Evolutionary conservation across 2,113 vertebrate genomes (phyloP).

Genomic region (Eidolon helvum): DNA sequence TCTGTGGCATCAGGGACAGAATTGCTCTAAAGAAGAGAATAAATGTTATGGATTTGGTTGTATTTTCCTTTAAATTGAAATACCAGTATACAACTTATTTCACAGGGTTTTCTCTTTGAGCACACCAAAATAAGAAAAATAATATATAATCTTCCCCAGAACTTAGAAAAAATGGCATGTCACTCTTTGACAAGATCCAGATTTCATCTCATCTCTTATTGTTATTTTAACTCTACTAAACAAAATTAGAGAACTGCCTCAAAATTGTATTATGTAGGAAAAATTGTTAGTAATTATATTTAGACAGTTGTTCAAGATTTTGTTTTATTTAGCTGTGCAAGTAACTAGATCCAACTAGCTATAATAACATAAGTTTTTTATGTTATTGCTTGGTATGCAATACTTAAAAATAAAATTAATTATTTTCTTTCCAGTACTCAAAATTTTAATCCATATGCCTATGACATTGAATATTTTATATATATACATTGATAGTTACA

Average conservation of each 20-base stretch:
- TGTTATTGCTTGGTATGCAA: neutral
- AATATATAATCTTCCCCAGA: neutral
- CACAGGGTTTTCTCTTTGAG: neutral
- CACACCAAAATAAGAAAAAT: neutral
- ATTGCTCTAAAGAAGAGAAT: neutral
- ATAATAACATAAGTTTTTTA: slow-evolving; percentile 2
- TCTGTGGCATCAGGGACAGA: neutral
- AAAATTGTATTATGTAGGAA: neutral
- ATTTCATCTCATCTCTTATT: neutral
- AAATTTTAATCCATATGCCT: neutral
- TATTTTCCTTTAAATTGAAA: neutral
- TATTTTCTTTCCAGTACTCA: neutral
- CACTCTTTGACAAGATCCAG: neutral
- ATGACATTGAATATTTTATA: neutral
- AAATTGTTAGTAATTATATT: slow-evolving; percentile 47
- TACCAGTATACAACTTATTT: neutral
- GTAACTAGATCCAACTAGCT: neutral
- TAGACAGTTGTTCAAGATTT: slow-evolving; percentile 3
- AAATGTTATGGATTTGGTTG: neutral
- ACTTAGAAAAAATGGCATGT: neutral
- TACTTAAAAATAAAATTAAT: neutral
- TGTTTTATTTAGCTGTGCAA: slow-evolving; percentile 20
- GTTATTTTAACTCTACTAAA: slow-evolving; percentile 49
- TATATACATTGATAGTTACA: too few species aligned
- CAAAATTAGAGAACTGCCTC: slow-evolving; percentile 14